Evolutionary conservation across 2,797 vertebrate genomes (phyloP).

Genomic region (Sebastes hubbsi): DNA sequence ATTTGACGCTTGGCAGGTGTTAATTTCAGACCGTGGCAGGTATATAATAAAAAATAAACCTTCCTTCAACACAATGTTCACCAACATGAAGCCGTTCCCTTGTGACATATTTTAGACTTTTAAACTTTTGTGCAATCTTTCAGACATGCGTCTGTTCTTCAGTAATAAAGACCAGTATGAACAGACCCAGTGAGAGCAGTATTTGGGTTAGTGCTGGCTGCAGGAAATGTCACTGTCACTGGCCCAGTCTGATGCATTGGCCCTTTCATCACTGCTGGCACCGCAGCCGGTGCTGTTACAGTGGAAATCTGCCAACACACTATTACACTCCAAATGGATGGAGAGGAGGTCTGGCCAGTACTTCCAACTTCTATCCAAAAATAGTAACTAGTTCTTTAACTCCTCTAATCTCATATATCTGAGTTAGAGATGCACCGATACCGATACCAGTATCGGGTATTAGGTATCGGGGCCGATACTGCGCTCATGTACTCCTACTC

Average conservation of each 20-base stretch:
- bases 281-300: neutral
- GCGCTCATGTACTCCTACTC: too few species aligned
- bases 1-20: too few species aligned
- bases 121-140: neutral
- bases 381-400: neutral
- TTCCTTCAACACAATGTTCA: neutral
- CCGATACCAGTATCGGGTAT: neutral
- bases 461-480: too few species aligned
- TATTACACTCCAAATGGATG: neutral
- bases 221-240: conserved; percentile 18
- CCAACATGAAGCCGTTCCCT: neutral
- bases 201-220: neutral
- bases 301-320: conserved; percentile 20
- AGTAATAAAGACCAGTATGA: neutral
- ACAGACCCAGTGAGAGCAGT: neutral
- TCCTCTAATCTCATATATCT: too few species aligned
- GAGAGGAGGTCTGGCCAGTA: neutral
- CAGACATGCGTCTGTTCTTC: neutral
- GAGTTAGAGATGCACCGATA: too few species aligned
- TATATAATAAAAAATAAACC: neutral
- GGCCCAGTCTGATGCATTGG: conserved; percentile 25
- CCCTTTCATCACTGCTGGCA: conserved; percentile 34
- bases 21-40: too few species aligned
- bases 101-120: neutral
- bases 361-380: neutral